Percentiles rank a stretch among this genome's conserved stretches.
Conservation (phyloP, 2,888 invertebrate genomes). For the Pseudanteris insignis region DNA sequence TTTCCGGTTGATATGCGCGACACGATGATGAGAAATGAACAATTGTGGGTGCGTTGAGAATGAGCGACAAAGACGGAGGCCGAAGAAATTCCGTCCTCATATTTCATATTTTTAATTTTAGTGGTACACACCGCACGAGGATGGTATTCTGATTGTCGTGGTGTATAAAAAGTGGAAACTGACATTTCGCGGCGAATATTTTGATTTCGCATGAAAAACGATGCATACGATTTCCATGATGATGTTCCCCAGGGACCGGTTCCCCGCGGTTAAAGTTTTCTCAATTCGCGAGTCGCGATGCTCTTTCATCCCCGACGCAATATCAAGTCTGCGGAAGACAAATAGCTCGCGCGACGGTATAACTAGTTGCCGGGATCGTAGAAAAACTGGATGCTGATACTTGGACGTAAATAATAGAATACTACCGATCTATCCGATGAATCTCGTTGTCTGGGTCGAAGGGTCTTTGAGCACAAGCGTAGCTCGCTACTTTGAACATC, state of each 20-base stretch:
- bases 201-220: slow-evolving; percentile 54
- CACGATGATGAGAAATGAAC: no score
- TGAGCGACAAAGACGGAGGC: no score
- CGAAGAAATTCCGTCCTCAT: no score
- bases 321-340: slow-evolving; percentile 52
- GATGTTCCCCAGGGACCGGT: slow-evolving; percentile 58
- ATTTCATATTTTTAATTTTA: no score
- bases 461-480: slow-evolving; percentile 31
- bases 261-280: slow-evolving; percentile 48
- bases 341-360: slow-evolving; percentile 54
- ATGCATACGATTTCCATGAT: slow-evolving; percentile 64
- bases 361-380: slow-evolving; percentile 49
- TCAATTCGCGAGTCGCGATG: slow-evolving; percentile 47
- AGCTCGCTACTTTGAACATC: slow-evolving; percentile 26
- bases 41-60: no score
- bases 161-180: no score
- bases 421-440: slow-evolving; percentile 47
- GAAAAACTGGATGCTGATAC: no score
- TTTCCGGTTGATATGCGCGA: no score
- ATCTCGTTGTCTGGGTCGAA: slow-evolving; percentile 24
- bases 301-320: slow-evolving; percentile 46
- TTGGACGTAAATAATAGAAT: slow-evolving; percentile 49
- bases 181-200: slow-evolving; percentile 1
- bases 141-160: no score
- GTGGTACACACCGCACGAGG: no score